A percentile compares a stretch with the other conserved stretches of the same genome.
Conservation (phyloP, 2,797 vertebrate species). For the Glyptemys insculpta region DNA sequence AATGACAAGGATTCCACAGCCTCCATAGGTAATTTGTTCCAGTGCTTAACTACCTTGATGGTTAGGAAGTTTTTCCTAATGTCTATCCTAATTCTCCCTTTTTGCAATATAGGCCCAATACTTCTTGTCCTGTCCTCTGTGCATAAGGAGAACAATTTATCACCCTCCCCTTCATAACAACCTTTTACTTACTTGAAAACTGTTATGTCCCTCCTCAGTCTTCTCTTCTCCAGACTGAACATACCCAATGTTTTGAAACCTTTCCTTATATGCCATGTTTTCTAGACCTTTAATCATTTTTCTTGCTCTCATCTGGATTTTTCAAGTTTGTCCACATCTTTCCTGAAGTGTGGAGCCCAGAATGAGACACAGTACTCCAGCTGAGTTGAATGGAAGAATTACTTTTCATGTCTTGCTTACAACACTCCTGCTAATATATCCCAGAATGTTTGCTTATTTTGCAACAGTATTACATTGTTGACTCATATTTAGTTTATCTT, state of each 20-base stretch:
- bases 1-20: background rate
- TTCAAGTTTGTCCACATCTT: too few species aligned
- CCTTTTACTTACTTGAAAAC: background rate
- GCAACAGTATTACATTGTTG: background rate
- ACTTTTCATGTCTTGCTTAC: too few species aligned
- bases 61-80: background rate
- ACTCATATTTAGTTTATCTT: background rate
- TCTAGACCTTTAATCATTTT: background rate
- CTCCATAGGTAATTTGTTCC: background rate
- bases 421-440: too few species aligned
- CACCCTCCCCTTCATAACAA: background rate
- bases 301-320: background rate
- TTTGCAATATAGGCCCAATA: background rate
- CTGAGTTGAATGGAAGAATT: too few species aligned
- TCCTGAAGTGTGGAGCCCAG: too few species aligned
- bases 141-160: background rate
- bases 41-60: background rate
- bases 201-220: background rate
- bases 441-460: background rate
- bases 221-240: background rate
- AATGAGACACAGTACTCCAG: too few species aligned
- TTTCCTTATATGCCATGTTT: background rate
- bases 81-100: background rate
- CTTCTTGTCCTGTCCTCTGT: background rate
- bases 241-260: background rate